Conservation (phyloP, 2,113 vertebrate genomes). For the human (Homo sapiens) region DNA sequence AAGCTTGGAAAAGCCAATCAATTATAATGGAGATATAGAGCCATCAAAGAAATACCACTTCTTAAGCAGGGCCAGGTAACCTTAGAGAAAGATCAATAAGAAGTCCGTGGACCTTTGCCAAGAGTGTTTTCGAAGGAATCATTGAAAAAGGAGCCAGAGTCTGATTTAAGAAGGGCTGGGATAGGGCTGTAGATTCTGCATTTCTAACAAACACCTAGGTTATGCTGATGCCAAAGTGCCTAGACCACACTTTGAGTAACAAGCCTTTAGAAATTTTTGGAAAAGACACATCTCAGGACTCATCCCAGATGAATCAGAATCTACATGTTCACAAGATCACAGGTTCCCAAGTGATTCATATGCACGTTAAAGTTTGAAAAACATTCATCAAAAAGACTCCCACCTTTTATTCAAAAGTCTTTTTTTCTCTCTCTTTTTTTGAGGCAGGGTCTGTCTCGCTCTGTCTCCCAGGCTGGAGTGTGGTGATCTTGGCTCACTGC, state of each 20-base stretch:
- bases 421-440: no score
- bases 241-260: background rate
- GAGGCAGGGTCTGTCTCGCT: no score
- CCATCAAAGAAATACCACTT: slow-evolving; percentile 21
- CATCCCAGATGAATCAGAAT: background rate
- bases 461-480: no score
- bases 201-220: background rate
- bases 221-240: background rate
- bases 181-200: background rate
- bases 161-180: background rate
- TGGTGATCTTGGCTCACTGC: no score
- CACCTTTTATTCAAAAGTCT: background rate
- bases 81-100: slow-evolving; percentile 37
- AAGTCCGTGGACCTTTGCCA: slow-evolving; percentile 12
- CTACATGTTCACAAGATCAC: background rate
- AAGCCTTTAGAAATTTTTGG: background rate
- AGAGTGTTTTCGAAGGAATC: background rate
- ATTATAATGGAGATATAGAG: slow-evolving; percentile 7
- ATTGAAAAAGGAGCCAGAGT: background rate
- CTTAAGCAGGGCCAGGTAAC: background rate
- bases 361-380: background rate
- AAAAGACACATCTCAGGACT: background rate
- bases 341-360: background rate
- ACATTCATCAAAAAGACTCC: background rate
- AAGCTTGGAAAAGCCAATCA: slow-evolving; percentile 16